Percentiles rank a stretch among this genome's conserved stretches.
Evolutionary conservation across 2,888 invertebrate species (phyloP).

Genomic region (Oeneis ivallda): DNA sequence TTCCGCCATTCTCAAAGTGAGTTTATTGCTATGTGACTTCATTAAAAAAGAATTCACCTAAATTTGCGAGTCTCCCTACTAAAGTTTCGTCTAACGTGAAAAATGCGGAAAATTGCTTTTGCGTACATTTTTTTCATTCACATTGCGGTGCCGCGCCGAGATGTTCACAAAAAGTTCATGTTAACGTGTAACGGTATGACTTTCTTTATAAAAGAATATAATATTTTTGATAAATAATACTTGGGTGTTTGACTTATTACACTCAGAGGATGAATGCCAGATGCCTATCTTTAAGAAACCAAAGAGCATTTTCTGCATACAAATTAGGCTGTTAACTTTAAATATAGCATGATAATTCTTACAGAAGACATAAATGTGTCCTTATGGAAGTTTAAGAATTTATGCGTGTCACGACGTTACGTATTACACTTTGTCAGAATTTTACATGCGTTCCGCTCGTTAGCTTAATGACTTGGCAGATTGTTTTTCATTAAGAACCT

Average conservation of each 20-base stretch:
- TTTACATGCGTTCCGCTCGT: slow-evolving; percentile 7
- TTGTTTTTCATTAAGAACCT: neutral
- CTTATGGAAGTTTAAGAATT: neutral
- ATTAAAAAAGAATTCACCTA: slow-evolving; percentile 29
- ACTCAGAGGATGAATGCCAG: too few species aligned
- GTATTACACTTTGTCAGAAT: slow-evolving; percentile 2
- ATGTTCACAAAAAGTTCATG: slow-evolving; percentile 13
- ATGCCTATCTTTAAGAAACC: too few species aligned
- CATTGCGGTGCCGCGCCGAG: slow-evolving; percentile 19
- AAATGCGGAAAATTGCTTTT: slow-evolving; percentile 36
- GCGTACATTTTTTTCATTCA: slow-evolving; percentile 30
- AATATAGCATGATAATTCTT: neutral
- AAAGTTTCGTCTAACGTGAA: slow-evolving; percentile 32
- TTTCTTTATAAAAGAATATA: neutral
- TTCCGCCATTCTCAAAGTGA: slow-evolving; percentile 32
- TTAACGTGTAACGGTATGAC: slow-evolving; percentile 9
- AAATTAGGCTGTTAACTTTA: neutral
- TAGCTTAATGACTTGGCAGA: slow-evolving; percentile 6
- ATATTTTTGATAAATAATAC: neutral
- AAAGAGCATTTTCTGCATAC: neutral
- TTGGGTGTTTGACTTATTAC: neutral
- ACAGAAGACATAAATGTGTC: neutral
- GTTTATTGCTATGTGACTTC: slow-evolving; percentile 30
- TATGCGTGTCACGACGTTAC: neutral
- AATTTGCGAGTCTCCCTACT: slow-evolving; percentile 19